Evolutionary conservation across 2,888 invertebrate species (phyloP).

Genomic region (Drosophila setosimentum): DNA sequence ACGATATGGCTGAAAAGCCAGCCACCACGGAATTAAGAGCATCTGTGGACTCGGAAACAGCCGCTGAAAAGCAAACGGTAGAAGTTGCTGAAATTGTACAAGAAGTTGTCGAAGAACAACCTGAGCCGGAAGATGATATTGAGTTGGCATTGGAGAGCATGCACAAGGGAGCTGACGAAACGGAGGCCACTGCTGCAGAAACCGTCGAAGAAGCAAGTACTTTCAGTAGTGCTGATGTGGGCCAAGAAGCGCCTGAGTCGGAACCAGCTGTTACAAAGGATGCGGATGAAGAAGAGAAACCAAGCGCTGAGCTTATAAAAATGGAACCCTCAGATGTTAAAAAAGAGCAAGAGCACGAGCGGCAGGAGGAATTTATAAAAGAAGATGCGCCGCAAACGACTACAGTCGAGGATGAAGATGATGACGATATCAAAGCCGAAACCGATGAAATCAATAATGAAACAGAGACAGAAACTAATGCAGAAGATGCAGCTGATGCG

Average conservation of each 20-base stretch:
- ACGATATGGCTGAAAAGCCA: conserved; percentile 46
- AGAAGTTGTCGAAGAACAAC: conserved; percentile 30
- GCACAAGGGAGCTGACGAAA: conserved; percentile 68
- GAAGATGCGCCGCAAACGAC: conserved; percentile 36
- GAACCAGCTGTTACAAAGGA: conserved; percentile 16
- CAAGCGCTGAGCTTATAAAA: conserved; percentile 5
- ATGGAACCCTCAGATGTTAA: conserved; percentile 21
- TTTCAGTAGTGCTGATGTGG: conserved; percentile 39
- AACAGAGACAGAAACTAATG: conserved; percentile 7
- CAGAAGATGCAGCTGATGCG: conserved; percentile 33
- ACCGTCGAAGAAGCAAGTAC: conserved; percentile 10
- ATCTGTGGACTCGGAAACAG: conserved; percentile 66
- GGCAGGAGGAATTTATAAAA: conserved; percentile 60
- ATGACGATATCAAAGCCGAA: conserved; percentile 16
- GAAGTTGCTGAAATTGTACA: conserved; percentile 16
- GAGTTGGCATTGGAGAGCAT: conserved; percentile 77
- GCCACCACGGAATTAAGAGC: conserved; percentile 48
- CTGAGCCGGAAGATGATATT: conserved; percentile 75
- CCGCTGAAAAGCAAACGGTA: conserved; percentile 15
- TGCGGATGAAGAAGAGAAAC: conserved; percentile 16
- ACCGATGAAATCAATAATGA: conserved; percentile 8
- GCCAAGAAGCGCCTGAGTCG: conserved; percentile 23
- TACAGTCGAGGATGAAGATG: conserved; percentile 11
- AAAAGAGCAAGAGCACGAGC: conserved; percentile 47
- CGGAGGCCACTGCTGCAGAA: conserved; percentile 28